A percentile compares a stretch with the other conserved stretches of the same genome.
phyloP scores from a whole-genome alignment of 2,797 vertebrate species.

The Sebastes taczanowskii region DNA sequence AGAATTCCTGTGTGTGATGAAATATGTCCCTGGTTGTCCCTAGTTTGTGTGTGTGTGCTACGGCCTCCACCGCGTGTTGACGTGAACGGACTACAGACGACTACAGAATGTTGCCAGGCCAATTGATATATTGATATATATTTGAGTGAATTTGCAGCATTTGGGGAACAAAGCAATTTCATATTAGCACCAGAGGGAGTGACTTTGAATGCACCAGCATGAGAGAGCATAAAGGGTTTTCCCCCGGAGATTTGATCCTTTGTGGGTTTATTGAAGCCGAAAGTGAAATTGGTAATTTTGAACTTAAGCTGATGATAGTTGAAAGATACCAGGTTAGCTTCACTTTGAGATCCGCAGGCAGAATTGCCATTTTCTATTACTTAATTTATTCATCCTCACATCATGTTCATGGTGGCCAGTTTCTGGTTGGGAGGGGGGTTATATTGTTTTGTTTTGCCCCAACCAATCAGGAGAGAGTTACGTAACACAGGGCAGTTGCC shows the following conservation, averaged over 20 bases:
- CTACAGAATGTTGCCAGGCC: slow-evolving; percentile 44
- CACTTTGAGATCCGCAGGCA: not conserved
- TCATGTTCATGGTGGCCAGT: not conserved
- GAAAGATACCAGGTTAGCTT: not conserved
- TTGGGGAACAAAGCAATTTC: slow-evolving; percentile 6
- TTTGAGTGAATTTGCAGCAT: not conserved
- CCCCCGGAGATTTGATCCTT: not conserved
- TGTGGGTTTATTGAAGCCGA: not conserved
- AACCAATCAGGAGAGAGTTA: not conserved
- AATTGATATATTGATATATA: slow-evolving; percentile 22
- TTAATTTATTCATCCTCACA: not conserved
- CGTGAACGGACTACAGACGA: slow-evolving; percentile 44
- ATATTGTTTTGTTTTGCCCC: not conserved
- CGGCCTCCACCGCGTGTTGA: not conserved
- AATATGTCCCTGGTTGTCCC: not conserved
- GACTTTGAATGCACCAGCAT: not conserved
- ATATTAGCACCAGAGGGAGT: not conserved
- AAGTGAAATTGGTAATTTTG: not conserved
- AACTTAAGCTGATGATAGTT: not conserved
- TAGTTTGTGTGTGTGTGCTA: not conserved
- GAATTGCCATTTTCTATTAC: not conserved
- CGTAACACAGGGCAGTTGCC: not conserved
- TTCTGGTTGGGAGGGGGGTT: not conserved
- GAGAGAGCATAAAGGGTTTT: not conserved
- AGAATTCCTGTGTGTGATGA: slow-evolving; percentile 5